Conservation (phyloP, 2,888 invertebrate genomes). For the Torymus aiolomorphi region DNA sequence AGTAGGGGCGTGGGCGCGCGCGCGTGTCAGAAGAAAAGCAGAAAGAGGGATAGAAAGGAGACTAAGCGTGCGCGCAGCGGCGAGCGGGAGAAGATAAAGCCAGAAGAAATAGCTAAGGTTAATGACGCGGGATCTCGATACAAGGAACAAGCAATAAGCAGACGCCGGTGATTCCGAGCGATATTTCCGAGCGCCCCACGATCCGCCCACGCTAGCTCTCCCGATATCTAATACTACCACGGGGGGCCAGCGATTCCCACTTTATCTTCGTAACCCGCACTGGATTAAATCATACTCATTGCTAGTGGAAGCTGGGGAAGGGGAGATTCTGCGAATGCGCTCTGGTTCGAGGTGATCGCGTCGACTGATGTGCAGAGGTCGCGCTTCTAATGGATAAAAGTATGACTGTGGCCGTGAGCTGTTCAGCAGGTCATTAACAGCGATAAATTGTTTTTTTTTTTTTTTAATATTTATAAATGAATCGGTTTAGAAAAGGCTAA, state of each 20-base stretch:
- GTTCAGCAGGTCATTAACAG: no score
- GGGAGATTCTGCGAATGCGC: no score
- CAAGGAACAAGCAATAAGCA: slow-evolving; percentile 19
- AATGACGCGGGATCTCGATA: slow-evolving; percentile 6
- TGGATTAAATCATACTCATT: slow-evolving; percentile 11
- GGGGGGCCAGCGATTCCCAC: no score
- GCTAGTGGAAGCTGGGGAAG: no score
- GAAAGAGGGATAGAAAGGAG: not conserved
- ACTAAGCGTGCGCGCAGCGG: not conserved
- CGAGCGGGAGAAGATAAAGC: not conserved
- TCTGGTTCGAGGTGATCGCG: no score
- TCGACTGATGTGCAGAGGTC: not conserved
- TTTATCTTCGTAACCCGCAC: not conserved
- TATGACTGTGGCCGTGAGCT: no score
- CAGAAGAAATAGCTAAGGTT: slow-evolving; percentile 3
- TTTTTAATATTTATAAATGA: no score
- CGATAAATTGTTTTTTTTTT: no score
- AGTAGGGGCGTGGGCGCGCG: no score
- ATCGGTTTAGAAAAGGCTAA: no score
- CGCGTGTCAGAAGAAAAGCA: not conserved
- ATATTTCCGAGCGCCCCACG: not conserved
- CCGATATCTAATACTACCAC: no score
- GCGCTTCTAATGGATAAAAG: not conserved
- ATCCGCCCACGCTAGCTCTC: not conserved
- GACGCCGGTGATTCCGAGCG: not conserved